These are phyloP conservation scores for Uria lomvia DNA, from an alignment of 2,113 vertebrate species.

Conservation along the genomic window DNA sequence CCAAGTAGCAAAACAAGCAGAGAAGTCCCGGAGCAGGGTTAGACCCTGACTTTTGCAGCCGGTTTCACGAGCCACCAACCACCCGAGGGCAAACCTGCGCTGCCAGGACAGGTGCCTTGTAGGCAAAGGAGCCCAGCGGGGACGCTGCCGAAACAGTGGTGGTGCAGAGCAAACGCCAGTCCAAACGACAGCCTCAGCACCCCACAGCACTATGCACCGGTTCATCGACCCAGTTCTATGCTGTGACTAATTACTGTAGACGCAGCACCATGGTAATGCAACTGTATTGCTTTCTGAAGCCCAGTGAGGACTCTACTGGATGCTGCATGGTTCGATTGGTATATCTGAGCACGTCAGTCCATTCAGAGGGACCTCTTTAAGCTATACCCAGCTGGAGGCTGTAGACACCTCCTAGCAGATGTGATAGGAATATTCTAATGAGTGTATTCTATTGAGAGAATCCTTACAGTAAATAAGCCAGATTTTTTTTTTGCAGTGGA, in stretches of 20 bases:
- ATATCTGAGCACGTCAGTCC: not conserved
- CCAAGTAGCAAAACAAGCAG: not conserved
- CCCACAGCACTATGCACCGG: too few species aligned
- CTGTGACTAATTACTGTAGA: not conserved
- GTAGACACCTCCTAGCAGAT: not conserved
- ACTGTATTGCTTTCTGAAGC: not conserved
- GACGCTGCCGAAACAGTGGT: not conserved
- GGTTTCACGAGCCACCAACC: not conserved
- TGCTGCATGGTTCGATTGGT: not conserved
- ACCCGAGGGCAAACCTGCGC: not conserved
- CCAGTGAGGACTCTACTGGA: not conserved
- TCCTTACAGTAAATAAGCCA: not conserved
- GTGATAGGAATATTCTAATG: not conserved
- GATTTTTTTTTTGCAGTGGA: not conserved
- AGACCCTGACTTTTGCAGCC: not conserved
- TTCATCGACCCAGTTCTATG: not conserved
- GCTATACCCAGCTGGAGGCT: not conserved
- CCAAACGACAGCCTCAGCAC: fast-evolving
- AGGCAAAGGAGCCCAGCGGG: fast-evolving
- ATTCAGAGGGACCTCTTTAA: not conserved
- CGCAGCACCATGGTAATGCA: not conserved
- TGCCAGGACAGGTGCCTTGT: fast-evolving
- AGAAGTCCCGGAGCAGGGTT: not conserved
- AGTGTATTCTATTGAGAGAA: not conserved
- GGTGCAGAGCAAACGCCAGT: not conserved